Conservation (phyloP, 2,888 invertebrate genomes). For the Drosophila hamatofila region DNA sequence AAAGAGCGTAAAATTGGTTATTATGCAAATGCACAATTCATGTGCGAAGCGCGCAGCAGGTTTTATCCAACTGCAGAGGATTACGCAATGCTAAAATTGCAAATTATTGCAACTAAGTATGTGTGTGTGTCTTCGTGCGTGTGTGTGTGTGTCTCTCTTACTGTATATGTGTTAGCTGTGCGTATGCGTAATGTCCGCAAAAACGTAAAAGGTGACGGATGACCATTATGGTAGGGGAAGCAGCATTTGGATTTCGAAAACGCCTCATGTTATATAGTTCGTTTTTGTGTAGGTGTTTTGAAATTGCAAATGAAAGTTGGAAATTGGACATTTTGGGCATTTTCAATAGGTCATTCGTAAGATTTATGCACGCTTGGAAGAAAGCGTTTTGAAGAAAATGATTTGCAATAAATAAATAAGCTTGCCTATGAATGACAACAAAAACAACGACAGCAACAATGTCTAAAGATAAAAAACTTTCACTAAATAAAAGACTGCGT, state of each 20-base stretch:
- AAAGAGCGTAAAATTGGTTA: constrained; percentile 62
- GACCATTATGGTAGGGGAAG: constrained; percentile 19
- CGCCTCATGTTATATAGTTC: constrained; percentile 36
- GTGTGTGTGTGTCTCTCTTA: neutral
- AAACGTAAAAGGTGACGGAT: constrained; percentile 45
- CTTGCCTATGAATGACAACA: constrained; percentile 36
- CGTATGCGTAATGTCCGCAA: constrained; percentile 73
- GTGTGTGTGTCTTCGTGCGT: neutral
- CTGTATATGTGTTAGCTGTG: constrained; percentile 34
- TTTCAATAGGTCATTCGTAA: constrained; percentile 46
- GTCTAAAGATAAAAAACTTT: constrained; percentile 51
- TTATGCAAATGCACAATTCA: constrained; percentile 75
- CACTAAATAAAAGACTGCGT: constrained; percentile 58
- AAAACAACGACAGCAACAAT: constrained; percentile 21
- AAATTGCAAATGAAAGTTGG: constrained; percentile 63
- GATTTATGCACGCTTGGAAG: constrained; percentile 54
- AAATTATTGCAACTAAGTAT: constrained; percentile 55
- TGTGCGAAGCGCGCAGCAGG: constrained; percentile 44
- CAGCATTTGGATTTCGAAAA: constrained; percentile 47
- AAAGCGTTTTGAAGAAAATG: constrained; percentile 56
- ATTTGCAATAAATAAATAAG: constrained; percentile 66
- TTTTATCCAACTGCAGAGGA: constrained; percentile 64
- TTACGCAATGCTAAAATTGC: constrained; percentile 76
- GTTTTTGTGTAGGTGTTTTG: constrained; percentile 26
- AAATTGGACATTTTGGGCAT: constrained; percentile 40